Conservation (phyloP, 2,888 invertebrate genomes). For the Tanytarsus gracilentus region DNA sequence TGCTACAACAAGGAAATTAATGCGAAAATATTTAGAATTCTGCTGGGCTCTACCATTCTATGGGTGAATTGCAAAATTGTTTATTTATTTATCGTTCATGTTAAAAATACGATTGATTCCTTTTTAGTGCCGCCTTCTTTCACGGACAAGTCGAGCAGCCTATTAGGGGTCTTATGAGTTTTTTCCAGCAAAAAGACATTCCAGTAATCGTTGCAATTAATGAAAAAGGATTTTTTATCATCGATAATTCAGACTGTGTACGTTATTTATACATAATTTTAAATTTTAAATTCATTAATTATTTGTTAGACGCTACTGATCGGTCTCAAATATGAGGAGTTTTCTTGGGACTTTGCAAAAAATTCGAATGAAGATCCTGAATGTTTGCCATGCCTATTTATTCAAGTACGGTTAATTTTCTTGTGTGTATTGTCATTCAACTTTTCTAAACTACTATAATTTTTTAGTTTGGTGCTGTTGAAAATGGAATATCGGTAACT, state of each 20-base stretch:
- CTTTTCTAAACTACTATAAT: neutral
- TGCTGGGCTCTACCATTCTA: constrained; percentile 86
- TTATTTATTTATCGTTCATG: no score
- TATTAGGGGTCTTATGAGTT: constrained; percentile 70
- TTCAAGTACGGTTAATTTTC: constrained; percentile 51
- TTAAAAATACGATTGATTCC: no score
- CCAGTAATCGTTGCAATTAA: constrained; percentile 85
- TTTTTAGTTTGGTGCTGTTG: constrained; percentile 41
- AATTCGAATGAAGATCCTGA: constrained; percentile 71
- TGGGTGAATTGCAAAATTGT: no score
- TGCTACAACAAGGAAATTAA: constrained; percentile 70
- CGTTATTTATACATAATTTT: constrained; percentile 40
- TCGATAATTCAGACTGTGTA: constrained; percentile 76
- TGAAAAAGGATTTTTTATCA: constrained; percentile 71
- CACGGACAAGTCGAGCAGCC: constrained; percentile 92
- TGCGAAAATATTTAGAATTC: constrained; percentile 82
- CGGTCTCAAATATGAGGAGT: constrained; percentile 76
- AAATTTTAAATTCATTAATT: neutral
- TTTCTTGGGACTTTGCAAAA: constrained; percentile 82
- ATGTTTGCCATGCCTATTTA: constrained; percentile 82
- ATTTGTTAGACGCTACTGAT: constrained; percentile 65
- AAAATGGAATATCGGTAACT: constrained; percentile 43
- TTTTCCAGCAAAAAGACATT: constrained; percentile 78
- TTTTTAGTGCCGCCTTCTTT: constrained; percentile 91
- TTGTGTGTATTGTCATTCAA: neutral